Base-by-base conservation (phyloP, 2,888 invertebrate species). In the Metopia argyrocephala region DNA sequence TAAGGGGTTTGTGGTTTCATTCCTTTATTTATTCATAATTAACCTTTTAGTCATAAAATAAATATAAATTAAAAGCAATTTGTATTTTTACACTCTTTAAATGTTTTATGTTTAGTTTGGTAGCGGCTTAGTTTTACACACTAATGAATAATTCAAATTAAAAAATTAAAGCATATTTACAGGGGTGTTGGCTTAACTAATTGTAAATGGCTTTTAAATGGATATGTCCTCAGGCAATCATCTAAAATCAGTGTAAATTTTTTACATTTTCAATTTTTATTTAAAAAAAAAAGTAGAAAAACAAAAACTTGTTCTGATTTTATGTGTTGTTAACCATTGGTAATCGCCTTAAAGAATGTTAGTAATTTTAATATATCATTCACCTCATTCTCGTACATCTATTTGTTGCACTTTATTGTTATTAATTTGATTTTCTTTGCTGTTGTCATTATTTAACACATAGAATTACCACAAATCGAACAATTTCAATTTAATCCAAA, bases 401-500 rank as follows among this genome's bases (percentile, higher is more conserved):
- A 18, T 38, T 15, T 48, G 57, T 48, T 28, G 18, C 57, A 18
- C 57, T 27, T 12, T 62, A 15, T 25, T 21, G 50, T 18, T 38
- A 20, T 62, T 31, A 50, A n/a, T 52, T 48, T n/a, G 46, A 48
- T 48, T 45, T n/a, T 59, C 21, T 18, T 50, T 25, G 38, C 18
- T 15, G n/a, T 48, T 45, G 12, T 54, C 25, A 18, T 56, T 7
- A 25, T 28, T 38, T 25, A 54, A 5, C 20, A 46, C 65, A 68
- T 73, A 92, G 92, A 92, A 84, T 84, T 91, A 61, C 92, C 92
- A 54, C 90, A 92, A 87, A 91, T 93, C 84, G 92, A 92, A 82
- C 92, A 92, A 82, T 92, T 92, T 86, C 89, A 89, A 84, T 92
- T 92, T 85, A 91, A 92, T 87, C 85, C 88, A 59, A 91, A 90